Percentiles rank a stretch among this genome's conserved stretches.
Evolutionary conservation across 2,888 invertebrate species (phyloP).

Genomic region (Drosophila neoperkinsi): DNA sequence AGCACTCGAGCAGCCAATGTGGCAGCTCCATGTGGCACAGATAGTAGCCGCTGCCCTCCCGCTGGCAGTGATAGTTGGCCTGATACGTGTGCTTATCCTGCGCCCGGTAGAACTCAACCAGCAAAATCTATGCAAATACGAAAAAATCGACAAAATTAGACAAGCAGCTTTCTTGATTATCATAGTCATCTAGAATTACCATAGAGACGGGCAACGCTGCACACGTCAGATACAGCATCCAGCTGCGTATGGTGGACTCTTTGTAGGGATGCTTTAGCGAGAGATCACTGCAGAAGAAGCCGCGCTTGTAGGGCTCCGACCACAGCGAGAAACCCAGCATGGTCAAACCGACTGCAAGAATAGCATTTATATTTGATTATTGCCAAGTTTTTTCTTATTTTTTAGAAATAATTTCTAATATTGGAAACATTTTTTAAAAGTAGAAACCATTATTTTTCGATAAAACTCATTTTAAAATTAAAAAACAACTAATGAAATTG

Average conservation of each 20-base stretch:
- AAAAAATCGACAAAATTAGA: neutral
- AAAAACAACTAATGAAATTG: too few species aligned
- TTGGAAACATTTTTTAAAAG: too few species aligned
- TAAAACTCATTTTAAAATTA: too few species aligned
- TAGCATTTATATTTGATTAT: neutral
- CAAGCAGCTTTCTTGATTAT: neutral
- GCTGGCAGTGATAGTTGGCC: constrained; percentile 68
- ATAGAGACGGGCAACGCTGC: constrained; percentile 89
- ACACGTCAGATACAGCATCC: constrained; percentile 91
- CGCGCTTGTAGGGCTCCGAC: constrained; percentile 91
- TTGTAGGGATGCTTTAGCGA: constrained; percentile 94
- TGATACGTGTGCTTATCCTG: constrained; percentile 47
- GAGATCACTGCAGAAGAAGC: constrained; percentile 98
- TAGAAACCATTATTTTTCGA: too few species aligned
- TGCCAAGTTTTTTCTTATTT: neutral
- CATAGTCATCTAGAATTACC: constrained; percentile 86
- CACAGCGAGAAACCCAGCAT: constrained; percentile 90
- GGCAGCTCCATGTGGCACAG: constrained; percentile 87
- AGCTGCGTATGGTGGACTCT: constrained; percentile 92
- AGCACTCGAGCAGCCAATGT: constrained; percentile 90
- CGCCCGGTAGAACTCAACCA: constrained; percentile 88
- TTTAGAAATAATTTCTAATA: too few species aligned
- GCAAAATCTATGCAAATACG: constrained; percentile 87
- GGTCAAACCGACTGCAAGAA: constrained; percentile 90
- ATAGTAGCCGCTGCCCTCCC: constrained; percentile 86